Evolutionary conservation across 1,140 invertebrate genomes (phyloP).

Genomic region (Eumaeus atala): DNA sequence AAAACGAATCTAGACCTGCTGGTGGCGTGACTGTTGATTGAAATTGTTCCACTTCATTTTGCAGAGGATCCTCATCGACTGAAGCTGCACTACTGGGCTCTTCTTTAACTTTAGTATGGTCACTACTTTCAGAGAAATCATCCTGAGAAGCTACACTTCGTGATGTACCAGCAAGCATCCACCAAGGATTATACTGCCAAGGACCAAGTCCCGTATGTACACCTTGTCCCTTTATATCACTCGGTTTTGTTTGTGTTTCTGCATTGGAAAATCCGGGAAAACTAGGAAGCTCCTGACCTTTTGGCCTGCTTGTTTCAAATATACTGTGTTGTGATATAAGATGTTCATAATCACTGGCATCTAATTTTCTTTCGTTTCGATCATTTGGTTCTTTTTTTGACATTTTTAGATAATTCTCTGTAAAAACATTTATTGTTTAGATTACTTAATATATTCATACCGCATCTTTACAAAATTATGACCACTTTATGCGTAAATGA

Average conservation of each 20-base stretch:
- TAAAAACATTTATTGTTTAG: constrained; percentile 25
- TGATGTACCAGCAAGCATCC: constrained; percentile 71
- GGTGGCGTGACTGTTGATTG: constrained; percentile 53
- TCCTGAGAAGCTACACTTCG: constrained; percentile 56
- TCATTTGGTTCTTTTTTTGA: constrained; percentile 68
- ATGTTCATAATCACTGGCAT: constrained; percentile 68
- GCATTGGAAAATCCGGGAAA: constrained; percentile 70
- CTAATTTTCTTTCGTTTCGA: constrained; percentile 63
- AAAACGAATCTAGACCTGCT: constrained; percentile 59
- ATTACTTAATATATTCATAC: background rate
- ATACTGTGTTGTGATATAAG: constrained; percentile 69
- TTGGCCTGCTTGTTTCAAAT: constrained; percentile 58
- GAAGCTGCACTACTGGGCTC: constrained; percentile 56
- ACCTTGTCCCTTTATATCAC: constrained; percentile 52
- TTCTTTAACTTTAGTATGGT: constrained; percentile 69
- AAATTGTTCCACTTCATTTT: constrained; percentile 50
- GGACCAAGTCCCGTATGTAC: constrained; percentile 55
- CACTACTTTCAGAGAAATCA: constrained; percentile 60
- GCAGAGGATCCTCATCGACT: constrained; percentile 55
- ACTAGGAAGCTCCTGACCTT: constrained; percentile 63
- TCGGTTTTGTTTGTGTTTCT: constrained; percentile 68
- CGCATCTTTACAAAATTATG: background rate
- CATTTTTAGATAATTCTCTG: constrained; percentile 55
- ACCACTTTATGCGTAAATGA: constrained; percentile 15
- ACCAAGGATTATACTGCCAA: constrained; percentile 74